Percentiles rank a stretch among this genome's conserved stretches.
phyloP scores from a whole-genome alignment of 2,888 invertebrate species.

The Agrotis ipsilon region DNA sequence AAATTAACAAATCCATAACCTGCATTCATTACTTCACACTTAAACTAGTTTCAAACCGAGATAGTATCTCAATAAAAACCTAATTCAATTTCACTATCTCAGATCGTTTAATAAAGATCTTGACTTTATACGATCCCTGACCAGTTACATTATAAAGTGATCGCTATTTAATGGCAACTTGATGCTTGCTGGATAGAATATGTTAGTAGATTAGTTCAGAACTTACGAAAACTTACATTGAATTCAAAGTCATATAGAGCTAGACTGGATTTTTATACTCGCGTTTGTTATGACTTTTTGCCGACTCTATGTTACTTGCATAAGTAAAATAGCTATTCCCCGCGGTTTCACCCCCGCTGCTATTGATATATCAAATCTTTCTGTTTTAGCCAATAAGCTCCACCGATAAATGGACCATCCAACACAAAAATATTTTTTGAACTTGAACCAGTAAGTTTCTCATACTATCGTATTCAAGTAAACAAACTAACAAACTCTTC shows the following conservation, averaged over 20 bases:
- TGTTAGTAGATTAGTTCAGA: background rate
- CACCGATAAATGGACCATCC: no score
- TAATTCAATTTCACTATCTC: constrained; percentile 42
- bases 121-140: constrained; percentile 30
- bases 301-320: no score
- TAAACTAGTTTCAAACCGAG: constrained; percentile 27
- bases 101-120: constrained; percentile 34
- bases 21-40: constrained; percentile 27
- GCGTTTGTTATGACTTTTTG: background rate
- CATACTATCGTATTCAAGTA: no score
- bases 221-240: constrained; percentile 4
- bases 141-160: constrained; percentile 5
- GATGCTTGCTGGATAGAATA: background rate
- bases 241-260: background rate
- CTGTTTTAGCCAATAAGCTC: no score
- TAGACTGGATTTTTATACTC: background rate
- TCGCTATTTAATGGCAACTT: constrained; percentile 14
- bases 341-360: no score
- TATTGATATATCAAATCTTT: no score
- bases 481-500: no score
- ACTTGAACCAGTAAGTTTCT: no score
- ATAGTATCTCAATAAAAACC: constrained; percentile 34
- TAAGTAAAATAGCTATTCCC: no score
- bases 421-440: no score
- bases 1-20: constrained; percentile 16